These are phyloP conservation scores for Prunella himalayana DNA, from an alignment of 2,113 vertebrate species.

Conservation along the genomic window DNA sequence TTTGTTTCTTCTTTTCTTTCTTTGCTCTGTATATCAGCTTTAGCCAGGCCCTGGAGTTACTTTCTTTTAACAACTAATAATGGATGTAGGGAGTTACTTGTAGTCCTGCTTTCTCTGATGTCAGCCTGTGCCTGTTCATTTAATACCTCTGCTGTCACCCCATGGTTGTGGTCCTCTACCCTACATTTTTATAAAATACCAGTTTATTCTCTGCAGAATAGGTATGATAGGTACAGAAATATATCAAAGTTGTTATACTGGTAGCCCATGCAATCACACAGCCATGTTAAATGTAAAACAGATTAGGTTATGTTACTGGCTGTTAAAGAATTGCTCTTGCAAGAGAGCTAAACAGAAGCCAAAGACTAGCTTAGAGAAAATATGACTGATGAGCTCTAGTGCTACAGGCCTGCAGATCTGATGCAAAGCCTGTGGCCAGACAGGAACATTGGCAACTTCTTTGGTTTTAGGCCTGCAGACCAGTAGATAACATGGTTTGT, in stretches of 20 bases:
- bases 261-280: not conserved
- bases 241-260: fast-evolving
- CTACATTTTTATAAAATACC: not conserved
- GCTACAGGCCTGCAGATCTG: not conserved
- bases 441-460: not conserved
- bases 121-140: not conserved
- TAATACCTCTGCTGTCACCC: not conserved
- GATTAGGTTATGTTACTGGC: not conserved
- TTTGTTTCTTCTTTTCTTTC: not conserved
- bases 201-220: not conserved
- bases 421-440: not conserved
- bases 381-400: not conserved
- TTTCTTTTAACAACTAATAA: not conserved
- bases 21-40: not conserved
- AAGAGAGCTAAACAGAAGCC: not conserved
- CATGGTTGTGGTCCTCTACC: not conserved
- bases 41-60: fast-evolving
- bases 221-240: not conserved
- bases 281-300: not conserved
- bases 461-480: not conserved
- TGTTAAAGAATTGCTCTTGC: not conserved
- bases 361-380: not conserved
- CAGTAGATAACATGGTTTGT: not conserved
- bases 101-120: not conserved
- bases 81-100: not conserved